phyloP scores from a whole-genome alignment of 2,797 vertebrate genomes.

The Amblyraja radiata region DNA sequence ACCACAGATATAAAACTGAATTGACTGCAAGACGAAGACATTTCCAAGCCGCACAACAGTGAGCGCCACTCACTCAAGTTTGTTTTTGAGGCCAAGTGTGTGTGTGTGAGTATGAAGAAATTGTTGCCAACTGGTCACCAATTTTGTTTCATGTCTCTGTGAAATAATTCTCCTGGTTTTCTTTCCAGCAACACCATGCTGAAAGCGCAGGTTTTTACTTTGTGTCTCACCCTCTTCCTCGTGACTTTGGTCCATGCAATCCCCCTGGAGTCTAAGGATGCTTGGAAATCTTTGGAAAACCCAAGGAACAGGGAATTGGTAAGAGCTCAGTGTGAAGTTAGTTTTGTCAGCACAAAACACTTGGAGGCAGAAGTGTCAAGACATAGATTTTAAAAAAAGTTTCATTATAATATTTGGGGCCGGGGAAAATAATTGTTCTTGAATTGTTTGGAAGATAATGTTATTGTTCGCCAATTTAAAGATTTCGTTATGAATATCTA shows the following conservation, averaged over 20 bases:
- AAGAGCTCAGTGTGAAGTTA: slow-evolving; percentile 44
- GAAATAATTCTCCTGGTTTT: slow-evolving; percentile 8
- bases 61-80: neutral
- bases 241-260: slow-evolving; percentile 42
- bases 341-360: no score
- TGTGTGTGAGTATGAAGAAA: neutral
- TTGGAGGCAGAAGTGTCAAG: no score
- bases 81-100: neutral
- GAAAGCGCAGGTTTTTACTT: slow-evolving; percentile 45
- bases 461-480: neutral
- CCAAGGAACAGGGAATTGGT: slow-evolving; percentile 59
- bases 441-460: neutral
- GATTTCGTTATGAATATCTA: neutral
- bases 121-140: no score
- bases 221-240: slow-evolving; percentile 44
- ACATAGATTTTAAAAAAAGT: neutral
- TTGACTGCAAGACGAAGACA: neutral
- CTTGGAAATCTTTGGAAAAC: slow-evolving; percentile 57
- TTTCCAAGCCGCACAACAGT: slow-evolving; percentile 8
- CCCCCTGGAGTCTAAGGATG: slow-evolving; percentile 48
- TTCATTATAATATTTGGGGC: neutral
- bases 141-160: neutral
- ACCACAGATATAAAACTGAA: slow-evolving; percentile 17
- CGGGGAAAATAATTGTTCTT: neutral
- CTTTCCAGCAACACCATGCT: slow-evolving; percentile 41